Evolutionary conservation across 2,113 vertebrate species (phyloP).

Genomic region (Scolopax mira): DNA sequence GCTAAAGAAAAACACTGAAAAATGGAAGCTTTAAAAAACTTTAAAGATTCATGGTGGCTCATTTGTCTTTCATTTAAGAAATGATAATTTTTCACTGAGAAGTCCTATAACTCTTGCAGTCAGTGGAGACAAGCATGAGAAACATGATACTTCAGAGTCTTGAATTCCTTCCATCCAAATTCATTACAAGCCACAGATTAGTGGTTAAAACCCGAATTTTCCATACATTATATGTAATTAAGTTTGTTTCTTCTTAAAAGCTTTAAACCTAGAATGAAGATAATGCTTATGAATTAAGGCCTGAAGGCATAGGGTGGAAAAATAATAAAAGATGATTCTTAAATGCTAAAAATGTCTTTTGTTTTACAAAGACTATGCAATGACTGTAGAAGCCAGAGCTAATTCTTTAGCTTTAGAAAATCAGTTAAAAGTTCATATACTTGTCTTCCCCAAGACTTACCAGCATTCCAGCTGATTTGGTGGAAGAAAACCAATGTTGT

Average conservation of each 20-base stretch:
- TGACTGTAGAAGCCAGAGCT: not conserved
- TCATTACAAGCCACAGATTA: constrained; percentile 22
- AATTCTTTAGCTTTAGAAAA: constrained; percentile 16
- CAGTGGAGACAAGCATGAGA: not conserved
- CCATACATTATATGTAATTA: constrained; percentile 17
- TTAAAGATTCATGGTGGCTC: not conserved
- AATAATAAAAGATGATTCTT: constrained; percentile 18
- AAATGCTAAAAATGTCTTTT: constrained; percentile 23
- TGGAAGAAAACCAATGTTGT: not conserved
- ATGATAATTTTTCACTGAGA: not conserved
- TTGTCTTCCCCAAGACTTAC: not conserved
- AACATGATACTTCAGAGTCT: not conserved
- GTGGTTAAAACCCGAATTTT: constrained; percentile 39
- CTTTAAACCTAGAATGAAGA: constrained; percentile 52
- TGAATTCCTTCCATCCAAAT: constrained; percentile 51
- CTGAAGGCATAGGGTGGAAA: constrained; percentile 41
- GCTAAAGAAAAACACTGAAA: not conserved
- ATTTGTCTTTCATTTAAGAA: not conserved
- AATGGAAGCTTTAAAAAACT: not conserved
- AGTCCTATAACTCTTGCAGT: not conserved
- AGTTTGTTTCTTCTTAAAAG: constrained; percentile 39
- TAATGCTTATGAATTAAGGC: constrained; percentile 50
- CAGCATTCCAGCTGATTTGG: not conserved
- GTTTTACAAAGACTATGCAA: not conserved
- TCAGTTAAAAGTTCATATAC: not conserved